Base-by-base conservation (phyloP, 2,113 vertebrate species). In the Gulo gulo region DNA sequence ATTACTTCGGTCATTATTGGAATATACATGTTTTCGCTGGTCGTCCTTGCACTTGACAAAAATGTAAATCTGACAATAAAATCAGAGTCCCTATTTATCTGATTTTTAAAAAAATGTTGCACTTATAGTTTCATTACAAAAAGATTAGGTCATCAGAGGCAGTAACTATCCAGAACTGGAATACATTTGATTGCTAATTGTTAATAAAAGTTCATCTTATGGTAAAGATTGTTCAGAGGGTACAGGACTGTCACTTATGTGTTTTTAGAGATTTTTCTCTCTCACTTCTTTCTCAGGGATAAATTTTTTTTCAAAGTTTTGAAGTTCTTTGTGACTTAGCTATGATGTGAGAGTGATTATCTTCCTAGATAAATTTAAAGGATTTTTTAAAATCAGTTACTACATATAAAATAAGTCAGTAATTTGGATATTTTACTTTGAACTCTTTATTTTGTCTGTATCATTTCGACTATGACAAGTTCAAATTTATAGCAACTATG, bases 271-370 rank as follows among this genome's bases (percentile, higher is more conserved):
- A 47, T 80, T 89, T 97, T 94, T 95, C 86, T 97, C 39, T 94
- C 85, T 98, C 4, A 73, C 97, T 98, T 92, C 98, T 99, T 98
- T 91, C 98, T 99, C 98, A 98, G 98, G 98, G 97, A 98, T 98
- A 42, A 88, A 81, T 96, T 98, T 98, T 96, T 97, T 95, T 52
- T 76, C 93, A 97, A 15, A 9, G 76, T 91, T 97, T 96, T 97
- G 67, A 88, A 90, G 73, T 94, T 97, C 31, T 52, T 94, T 83
- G 3, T 96, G 45, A 94, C 50, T 90, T 97, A 93, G 55, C 31
- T 74, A 85, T 92, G n/a, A 94, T 67, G 26, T 89, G 52, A 96
- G 61, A 95, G 52, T 74, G 23, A 84, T 73, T 78, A 95, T 95
- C 50, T 88, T 85, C 73, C 50, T 42, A 96, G 24, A 79, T 91